These are phyloP conservation scores for Spodoptera littoralis DNA, from an alignment of 2,888 invertebrate species.

Conservation along the genomic window DNA sequence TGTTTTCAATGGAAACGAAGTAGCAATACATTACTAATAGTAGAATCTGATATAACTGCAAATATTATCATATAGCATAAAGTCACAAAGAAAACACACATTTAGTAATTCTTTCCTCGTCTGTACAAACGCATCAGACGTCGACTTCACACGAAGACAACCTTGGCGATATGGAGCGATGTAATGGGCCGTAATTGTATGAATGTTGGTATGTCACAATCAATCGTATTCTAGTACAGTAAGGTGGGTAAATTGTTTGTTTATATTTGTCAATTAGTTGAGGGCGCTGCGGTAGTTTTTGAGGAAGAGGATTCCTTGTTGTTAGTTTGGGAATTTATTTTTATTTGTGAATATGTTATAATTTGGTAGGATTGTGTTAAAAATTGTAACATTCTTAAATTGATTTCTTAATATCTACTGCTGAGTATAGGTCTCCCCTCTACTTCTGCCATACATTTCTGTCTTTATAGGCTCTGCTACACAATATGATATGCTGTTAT, in stretches of 20 bases:
- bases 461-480: no score
- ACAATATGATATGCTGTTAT: no score
- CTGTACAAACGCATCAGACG: constrained; percentile 68
- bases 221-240: constrained; percentile 66
- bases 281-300: not conserved
- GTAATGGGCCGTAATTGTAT: constrained; percentile 83
- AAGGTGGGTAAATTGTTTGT: constrained; percentile 42
- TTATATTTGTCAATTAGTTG: constrained; percentile 29
- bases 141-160: constrained; percentile 79
- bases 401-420: no score
- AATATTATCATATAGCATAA: constrained; percentile 20
- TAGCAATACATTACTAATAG: no score
- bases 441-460: no score
- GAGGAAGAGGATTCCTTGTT: not conserved
- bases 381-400: no score
- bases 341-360: not conserved
- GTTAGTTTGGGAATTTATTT: not conserved
- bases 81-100: constrained; percentile 59
- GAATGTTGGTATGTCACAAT: constrained; percentile 79
- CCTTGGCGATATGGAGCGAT: constrained; percentile 83
- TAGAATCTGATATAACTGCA: constrained; percentile 28
- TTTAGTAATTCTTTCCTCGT: constrained; percentile 62
- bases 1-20: no score
- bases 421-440: no score
- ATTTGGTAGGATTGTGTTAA: no score